These are phyloP conservation scores for Tetranychus truncatus DNA, from an alignment of 2,888 invertebrate genomes.

Conservation along the genomic window DNA sequence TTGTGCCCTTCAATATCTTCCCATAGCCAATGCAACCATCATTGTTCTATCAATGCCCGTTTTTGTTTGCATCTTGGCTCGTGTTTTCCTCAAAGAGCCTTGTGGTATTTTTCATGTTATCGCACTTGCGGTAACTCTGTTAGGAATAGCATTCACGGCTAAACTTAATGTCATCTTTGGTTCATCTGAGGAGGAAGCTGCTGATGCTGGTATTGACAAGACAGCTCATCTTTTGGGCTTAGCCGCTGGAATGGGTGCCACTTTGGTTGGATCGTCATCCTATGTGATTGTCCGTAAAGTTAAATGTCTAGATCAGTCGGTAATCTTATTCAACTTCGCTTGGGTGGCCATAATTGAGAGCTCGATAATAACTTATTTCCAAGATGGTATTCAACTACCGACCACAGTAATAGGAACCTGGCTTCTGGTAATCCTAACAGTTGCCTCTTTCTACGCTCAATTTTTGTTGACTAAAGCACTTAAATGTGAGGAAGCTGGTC, in stretches of 20 bases:
- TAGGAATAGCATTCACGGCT: constrained; percentile 70
- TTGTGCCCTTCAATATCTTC: constrained; percentile 76
- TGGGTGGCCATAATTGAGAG: constrained; percentile 47
- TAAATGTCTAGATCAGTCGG: constrained; percentile 65
- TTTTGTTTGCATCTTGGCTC: constrained; percentile 54
- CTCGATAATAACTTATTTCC: constrained; percentile 44
- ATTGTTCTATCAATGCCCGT: constrained; percentile 77
- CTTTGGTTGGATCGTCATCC: constrained; percentile 69
- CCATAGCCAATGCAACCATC: constrained; percentile 51
- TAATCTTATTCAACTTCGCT: constrained; percentile 73
- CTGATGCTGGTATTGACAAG: constrained; percentile 9
- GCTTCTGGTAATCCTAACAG: constrained; percentile 43
- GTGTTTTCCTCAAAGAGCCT: constrained; percentile 58
- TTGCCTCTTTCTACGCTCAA: constrained; percentile 27
- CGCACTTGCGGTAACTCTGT: constrained; percentile 59
- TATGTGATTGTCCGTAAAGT: constrained; percentile 65
- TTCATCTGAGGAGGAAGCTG: constrained; percentile 33
- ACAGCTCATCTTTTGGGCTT: constrained; percentile 47
- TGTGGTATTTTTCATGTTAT: constrained; percentile 68
- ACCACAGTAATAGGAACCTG: constrained; percentile 60
- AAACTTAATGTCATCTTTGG: constrained; percentile 60
- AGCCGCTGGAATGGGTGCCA: constrained; percentile 63
- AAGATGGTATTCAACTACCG: constrained; percentile 64
- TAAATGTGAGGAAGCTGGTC: constrained; percentile 75
- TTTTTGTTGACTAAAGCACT: constrained; percentile 59